Conservation (phyloP, 2,113 vertebrate species). For the Pelvicachromis taeniatus region DNA sequence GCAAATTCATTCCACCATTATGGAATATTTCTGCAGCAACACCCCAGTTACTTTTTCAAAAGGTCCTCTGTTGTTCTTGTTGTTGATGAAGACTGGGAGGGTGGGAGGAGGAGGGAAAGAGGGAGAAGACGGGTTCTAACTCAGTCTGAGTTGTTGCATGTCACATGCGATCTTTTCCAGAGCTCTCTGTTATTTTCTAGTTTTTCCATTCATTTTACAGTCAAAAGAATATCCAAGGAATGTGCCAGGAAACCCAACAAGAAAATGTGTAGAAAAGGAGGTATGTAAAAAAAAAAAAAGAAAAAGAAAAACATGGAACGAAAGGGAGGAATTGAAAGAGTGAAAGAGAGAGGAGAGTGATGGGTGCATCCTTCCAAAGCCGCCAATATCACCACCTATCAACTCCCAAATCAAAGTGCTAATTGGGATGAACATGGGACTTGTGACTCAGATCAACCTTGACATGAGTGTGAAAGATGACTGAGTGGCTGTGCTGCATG, state of each 20-base stretch:
- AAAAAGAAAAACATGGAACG: constrained; percentile 57
- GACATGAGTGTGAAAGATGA: constrained; percentile 54
- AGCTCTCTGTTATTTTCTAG: constrained; percentile 99
- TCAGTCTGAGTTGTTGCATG: constrained; percentile 86
- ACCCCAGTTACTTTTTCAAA: constrained; percentile 69
- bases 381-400: constrained; percentile 62
- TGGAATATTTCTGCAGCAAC: constrained; percentile 77
- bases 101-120: constrained; percentile 5
- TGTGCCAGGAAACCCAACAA: constrained; percentile 99
- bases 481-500: constrained; percentile 8
- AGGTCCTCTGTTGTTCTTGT: constrained; percentile 72
- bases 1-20: constrained; percentile 74
- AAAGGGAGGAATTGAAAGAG: constrained; percentile 62
- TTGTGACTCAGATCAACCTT: constrained; percentile 62
- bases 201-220: constrained; percentile 99
- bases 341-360: constrained; percentile 68
- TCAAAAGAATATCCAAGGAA: constrained; percentile 99
- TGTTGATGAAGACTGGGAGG: constrained; percentile 64
- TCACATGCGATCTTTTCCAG: constrained; percentile 82
- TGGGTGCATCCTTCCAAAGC: constrained; percentile 64
- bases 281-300: constrained; percentile 84
- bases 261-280: constrained; percentile 99
- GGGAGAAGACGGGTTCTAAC: constrained; percentile 56
- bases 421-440: constrained; percentile 66
- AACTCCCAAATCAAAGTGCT: constrained; percentile 66